Base-by-base conservation (phyloP, 92 coral and sea anemone genomes). In the Paragorgia papillata region DNA sequence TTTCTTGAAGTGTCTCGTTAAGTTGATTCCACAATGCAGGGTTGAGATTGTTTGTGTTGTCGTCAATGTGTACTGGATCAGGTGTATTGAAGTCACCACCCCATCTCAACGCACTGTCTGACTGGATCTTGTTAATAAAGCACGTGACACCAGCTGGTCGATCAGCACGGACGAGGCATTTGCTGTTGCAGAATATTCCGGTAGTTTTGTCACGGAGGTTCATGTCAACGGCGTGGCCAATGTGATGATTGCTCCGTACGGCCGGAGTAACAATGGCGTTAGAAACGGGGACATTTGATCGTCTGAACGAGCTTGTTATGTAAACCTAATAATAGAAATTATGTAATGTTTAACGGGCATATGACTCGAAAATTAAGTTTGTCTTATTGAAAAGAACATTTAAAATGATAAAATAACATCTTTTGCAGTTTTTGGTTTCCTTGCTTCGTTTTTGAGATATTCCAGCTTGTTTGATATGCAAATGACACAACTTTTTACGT, bases 201-300 rank as follows among this genome's bases (percentile, higher is more conserved):
- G 31, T 60, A 4, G 15, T 7, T 1, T 21, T 15, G 17, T 82
- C 74, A 29, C 34, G 48, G 68, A 76, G 50, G 74, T 82, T 86
- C 86, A 86, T 82, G 65, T 82, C 87, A 68, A 82, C 77, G 18
- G 90, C 90, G 39, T 86, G 90, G 40, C 90, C 90, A 41, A 86
- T 66, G 8, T 50, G 66, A 60, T 86, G 90, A 26, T 86, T 86
- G 70, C 90, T 77, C 28, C 75, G 57, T 61, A 27, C 30, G 40
- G 90, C 80, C 0, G 86, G 86, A 24, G 55, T 65, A 17, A 76
- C 90, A 43, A 85, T 82, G 32, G 83, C 83, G 18, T 86, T 86
- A 0, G 13, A 0, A 3, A 39, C 74, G 14, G 44, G 43, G 12
- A 18, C 46, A n/a, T n/a, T n/a, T 12, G 31, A 30, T 26, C 66